Percentiles rank a stretch among this genome's conserved stretches.
phyloP scores from a whole-genome alignment of 2,888 invertebrate genomes.

The Caenorhabditis doughertyi region DNA sequence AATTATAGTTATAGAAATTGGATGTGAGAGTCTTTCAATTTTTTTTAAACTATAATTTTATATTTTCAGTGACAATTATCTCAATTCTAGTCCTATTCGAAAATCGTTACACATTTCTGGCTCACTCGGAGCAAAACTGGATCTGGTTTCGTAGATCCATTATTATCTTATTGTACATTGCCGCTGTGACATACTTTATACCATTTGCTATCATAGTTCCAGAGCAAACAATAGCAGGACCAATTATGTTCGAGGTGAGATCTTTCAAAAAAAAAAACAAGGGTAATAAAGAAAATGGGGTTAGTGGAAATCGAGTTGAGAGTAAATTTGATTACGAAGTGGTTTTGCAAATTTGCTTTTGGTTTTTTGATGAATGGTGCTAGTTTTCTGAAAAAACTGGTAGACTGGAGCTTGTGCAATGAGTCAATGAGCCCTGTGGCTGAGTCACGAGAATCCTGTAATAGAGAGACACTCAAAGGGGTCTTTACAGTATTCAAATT shows the following conservation, averaged over 20 bases:
- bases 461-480: too few species aligned
- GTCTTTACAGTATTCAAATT: too few species aligned
- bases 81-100: conserved; percentile 16
- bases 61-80: conserved; percentile 9
- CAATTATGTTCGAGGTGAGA: neutral
- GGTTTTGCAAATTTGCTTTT: too few species aligned
- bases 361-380: too few species aligned
- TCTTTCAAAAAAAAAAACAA: neutral
- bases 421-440: too few species aligned
- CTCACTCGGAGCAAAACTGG: neutral
- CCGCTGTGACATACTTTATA: conserved; percentile 9
- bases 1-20: neutral
- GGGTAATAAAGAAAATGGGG: neutral
- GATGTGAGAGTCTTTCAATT: too few species aligned
- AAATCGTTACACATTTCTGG: conserved; percentile 3
- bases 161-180: neutral
- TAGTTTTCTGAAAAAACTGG: too few species aligned
- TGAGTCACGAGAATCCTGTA: too few species aligned
- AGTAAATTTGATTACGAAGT: too few species aligned
- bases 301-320: neutral
- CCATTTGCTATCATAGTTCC: conserved; percentile 23
- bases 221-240: conserved; percentile 6
- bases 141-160: neutral
- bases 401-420: too few species aligned
- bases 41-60: neutral